Evolutionary conservation across 2,888 invertebrate species (phyloP).

Genomic region (Ypsolopha sequella): DNA sequence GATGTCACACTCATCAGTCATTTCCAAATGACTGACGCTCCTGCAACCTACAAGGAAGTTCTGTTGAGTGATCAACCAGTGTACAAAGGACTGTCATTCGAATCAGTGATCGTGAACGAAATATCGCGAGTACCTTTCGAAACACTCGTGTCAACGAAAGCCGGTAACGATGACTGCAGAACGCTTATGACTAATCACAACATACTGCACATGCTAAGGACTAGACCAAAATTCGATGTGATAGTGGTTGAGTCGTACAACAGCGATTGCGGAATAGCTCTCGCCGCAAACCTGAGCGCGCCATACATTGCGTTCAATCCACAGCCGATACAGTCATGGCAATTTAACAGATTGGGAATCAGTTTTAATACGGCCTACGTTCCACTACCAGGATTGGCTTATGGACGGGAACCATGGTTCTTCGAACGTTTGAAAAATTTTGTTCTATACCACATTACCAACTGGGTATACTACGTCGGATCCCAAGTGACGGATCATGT

Average conservation of each 20-base stretch:
- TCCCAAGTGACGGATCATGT: constrained; percentile 58
- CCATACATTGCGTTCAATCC: constrained; percentile 74
- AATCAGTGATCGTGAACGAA: constrained; percentile 59
- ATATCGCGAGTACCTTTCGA: constrained; percentile 59
- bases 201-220: constrained; percentile 61
- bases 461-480: constrained; percentile 58
- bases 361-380: constrained; percentile 66
- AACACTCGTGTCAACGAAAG: constrained; percentile 56
- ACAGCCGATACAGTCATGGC: constrained; percentile 68
- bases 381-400: constrained; percentile 47
- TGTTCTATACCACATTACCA: constrained; percentile 46
- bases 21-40: constrained; percentile 52
- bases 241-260: constrained; percentile 81
- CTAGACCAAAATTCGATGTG: constrained; percentile 73
- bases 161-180: constrained; percentile 62
- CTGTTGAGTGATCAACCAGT: constrained; percentile 51
- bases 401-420: constrained; percentile 58
- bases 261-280: constrained; percentile 78
- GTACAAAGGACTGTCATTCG: constrained; percentile 53
- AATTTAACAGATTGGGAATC: constrained; percentile 57
- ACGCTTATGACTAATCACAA: constrained; percentile 61
- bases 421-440: constrained; percentile 54
- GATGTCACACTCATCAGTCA: constrained; percentile 67
- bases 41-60: constrained; percentile 68
- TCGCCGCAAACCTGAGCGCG: constrained; percentile 75